These are phyloP conservation scores for Nyleta sp. DNA, from an alignment of 2,888 invertebrate genomes.

Conservation along the genomic window DNA sequence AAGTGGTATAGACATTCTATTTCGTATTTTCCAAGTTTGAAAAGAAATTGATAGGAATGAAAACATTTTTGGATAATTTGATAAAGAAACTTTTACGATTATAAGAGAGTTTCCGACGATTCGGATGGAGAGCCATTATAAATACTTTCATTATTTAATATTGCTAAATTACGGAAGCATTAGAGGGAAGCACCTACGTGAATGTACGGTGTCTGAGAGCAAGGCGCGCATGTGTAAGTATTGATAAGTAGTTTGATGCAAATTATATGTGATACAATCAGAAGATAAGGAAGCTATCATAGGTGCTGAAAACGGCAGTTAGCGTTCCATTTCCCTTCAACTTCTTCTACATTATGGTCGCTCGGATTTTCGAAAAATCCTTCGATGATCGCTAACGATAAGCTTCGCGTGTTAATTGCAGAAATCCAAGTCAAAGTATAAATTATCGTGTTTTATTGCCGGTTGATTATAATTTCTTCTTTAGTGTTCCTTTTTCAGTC, in stretches of 20 bases:
- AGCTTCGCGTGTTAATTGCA: constrained; percentile 57
- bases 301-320: constrained; percentile 57
- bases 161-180: constrained; percentile 45
- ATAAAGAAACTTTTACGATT: background rate
- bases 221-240: constrained; percentile 2
- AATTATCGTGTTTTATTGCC: constrained; percentile 45
- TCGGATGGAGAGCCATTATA: background rate
- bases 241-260: constrained; percentile 51
- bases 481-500: constrained; percentile 3
- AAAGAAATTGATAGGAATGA: no score
- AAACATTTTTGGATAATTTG: background rate
- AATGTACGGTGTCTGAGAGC: constrained; percentile 12
- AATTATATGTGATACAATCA: constrained; percentile 52
- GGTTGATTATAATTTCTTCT: constrained; percentile 15
- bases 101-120: background rate
- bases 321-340: constrained; percentile 38
- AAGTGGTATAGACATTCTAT: no score
- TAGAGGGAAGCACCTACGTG: constrained; percentile 11
- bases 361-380: constrained; percentile 12
- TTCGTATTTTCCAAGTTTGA: no score
- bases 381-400: constrained; percentile 49
- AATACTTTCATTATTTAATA: constrained; percentile 26
- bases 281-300: constrained; percentile 54
- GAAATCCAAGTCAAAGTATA: constrained; percentile 39
- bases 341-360: constrained; percentile 24